Conservation (phyloP, 2,113 vertebrate genomes). For the Isichthys henryi region DNA sequence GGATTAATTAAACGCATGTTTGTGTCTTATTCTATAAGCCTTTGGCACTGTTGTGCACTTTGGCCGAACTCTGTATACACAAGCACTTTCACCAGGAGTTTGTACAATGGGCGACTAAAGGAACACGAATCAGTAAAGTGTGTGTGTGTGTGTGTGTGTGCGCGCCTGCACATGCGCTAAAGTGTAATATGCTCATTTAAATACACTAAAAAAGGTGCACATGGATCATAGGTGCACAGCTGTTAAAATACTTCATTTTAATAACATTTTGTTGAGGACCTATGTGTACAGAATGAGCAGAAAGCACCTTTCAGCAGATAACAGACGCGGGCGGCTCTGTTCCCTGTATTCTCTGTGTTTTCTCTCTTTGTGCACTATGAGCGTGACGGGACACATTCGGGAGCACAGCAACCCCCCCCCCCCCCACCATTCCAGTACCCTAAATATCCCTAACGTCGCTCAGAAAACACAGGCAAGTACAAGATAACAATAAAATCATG, state of each 20-base stretch:
- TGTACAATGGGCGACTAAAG: neutral
- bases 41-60: constrained; percentile 43
- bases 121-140: neutral
- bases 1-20: constrained; percentile 54
- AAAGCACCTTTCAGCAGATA: neutral
- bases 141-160: neutral
- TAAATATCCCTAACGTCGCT: neutral
- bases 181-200: neutral
- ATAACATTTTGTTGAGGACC: neutral
- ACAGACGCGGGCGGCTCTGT: neutral
- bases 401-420: neutral
- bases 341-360: neutral
- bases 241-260: neutral
- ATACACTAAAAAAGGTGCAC: neutral
- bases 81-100: constrained; percentile 30
- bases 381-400: neutral
- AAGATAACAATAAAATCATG: neutral
- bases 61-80: constrained; percentile 46
- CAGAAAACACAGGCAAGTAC: neutral
- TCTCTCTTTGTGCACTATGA: neutral
- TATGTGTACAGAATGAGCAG: neutral
- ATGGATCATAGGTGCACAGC: neutral
- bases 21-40: constrained; percentile 48
- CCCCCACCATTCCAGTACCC: neutral
- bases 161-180: neutral